These are phyloP conservation scores for Drosophila pseudotalamancana DNA, from an alignment of 2,888 invertebrate genomes.

Conservation along the genomic window DNA sequence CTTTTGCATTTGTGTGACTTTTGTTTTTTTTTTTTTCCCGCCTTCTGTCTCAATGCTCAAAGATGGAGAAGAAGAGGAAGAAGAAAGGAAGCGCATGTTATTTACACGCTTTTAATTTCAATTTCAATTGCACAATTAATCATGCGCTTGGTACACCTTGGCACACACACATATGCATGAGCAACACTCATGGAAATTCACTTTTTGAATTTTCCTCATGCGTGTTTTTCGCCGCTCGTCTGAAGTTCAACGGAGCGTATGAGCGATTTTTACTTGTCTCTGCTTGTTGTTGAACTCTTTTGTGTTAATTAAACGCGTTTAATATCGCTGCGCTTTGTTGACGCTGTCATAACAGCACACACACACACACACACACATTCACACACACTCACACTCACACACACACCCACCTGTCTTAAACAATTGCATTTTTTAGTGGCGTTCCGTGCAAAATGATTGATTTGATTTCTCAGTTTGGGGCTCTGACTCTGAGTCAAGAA, in stretches of 20 bases:
- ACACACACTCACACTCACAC: neutral
- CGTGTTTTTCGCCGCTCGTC: constrained; percentile 42
- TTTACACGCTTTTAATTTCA: constrained; percentile 74
- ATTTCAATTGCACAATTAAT: constrained; percentile 76
- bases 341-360: constrained; percentile 65
- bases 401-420: constrained; percentile 32
- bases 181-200: constrained; percentile 8
- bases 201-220: constrained; percentile 55
- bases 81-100: constrained; percentile 1
- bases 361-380: constrained; percentile 7
- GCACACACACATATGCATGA: constrained; percentile 39
- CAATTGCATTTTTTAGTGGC: constrained; percentile 75
- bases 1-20: constrained; percentile 11
- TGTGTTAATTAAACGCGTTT: constrained; percentile 78
- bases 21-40: constrained; percentile 22
- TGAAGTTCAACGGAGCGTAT: constrained; percentile 73
- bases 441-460: constrained; percentile 75
- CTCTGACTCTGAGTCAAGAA: constrained; percentile 45
- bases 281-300: constrained; percentile 74
- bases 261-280: constrained; percentile 66
- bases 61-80: neutral
- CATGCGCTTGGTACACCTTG: constrained; percentile 75
- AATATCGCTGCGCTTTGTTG: constrained; percentile 70
- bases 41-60: neutral
- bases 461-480: constrained; percentile 71